Base-by-base conservation (phyloP, 2,113 vertebrate species). In the Nesoenas mayeri region DNA sequence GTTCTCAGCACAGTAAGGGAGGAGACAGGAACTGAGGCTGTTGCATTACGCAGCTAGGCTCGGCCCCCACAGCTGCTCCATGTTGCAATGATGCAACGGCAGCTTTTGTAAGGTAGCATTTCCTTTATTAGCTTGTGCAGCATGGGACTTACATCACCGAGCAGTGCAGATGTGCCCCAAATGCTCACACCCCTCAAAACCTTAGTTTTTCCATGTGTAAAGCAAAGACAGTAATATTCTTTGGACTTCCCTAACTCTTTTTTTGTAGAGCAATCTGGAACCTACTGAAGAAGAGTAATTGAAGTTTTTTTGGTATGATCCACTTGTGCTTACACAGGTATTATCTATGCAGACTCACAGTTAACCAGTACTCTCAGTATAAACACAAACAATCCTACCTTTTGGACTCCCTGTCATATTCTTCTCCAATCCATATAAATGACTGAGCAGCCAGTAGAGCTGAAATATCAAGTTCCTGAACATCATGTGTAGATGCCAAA, bases 381-480 rank as follows among this genome's bases (percentile, higher is more conserved):
- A 88, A 64, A 4, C 60, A 65, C 16, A 69, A 91, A 80, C 32
- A 72, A 56, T 69, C 91, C 36, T 90, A 99, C 99, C 99, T 99
- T 98, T 98, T 99, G 24, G 99, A 99, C 94, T 99, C 99, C 95
- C 98, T 98, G 97, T 99, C 99, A 88, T 98, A 99, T 85, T 99
- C 99, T 67, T 99, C 99, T 69, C 99, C 99, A 72, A 99, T 99
- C 99, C 99, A 99, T 89, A 99, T 99, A 93, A 98, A 99, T 8
- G 99, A 98, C 85, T 99, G 99, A 72, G 99, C 98, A 38, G 99
- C 98, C 90, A 99, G 97, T 0, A 99, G 98, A 79, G 98, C 98
- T 31, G 99, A 98, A 79, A 99, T 98, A 66, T 99, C 99, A 28
- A 99, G 99, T 95, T 99, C 99, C 97, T 99, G 99, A 85, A 99